Evolutionary conservation across 2,888 invertebrate genomes (phyloP).

Genomic region (Volucella inflata): DNA sequence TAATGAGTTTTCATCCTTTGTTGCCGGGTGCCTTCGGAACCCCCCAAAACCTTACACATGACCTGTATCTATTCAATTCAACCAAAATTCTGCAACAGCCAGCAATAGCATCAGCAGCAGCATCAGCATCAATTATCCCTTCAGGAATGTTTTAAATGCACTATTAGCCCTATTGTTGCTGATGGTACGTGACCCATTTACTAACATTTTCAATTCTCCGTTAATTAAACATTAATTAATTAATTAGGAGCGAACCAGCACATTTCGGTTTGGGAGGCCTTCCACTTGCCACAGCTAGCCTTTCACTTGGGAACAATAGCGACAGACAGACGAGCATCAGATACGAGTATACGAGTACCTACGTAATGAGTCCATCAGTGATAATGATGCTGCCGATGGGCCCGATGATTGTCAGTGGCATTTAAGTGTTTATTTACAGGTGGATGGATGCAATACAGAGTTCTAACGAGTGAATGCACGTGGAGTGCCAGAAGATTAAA

Average conservation of each 20-base stretch:
- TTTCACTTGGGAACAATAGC: neutral
- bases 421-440: slow-evolving; percentile 19
- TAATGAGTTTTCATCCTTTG: too few relatives aligned
- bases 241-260: slow-evolving; percentile 34
- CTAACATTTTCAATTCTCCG: slow-evolving; percentile 48
- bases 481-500: too few relatives aligned
- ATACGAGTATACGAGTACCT: slow-evolving; percentile 5
- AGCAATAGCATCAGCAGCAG: slow-evolving; percentile 1
- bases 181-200: slow-evolving; percentile 55
- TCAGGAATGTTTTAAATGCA: slow-evolving; percentile 19
- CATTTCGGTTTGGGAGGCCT: slow-evolving; percentile 11
- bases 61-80: neutral
- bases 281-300: neutral
- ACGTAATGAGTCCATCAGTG: neutral
- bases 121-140: slow-evolving; percentile 27
- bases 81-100: neutral
- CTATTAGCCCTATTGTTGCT: slow-evolving; percentile 31
- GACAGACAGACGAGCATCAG: slow-evolving; percentile 9
- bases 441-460: neutral
- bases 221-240: slow-evolving; percentile 58
- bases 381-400: neutral
- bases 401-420: neutral
- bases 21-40: too few relatives aligned
- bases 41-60: neutral
- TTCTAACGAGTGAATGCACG: too few relatives aligned